A percentile compares a stretch with the other conserved stretches of the same genome.
Evolutionary conservation across 2,888 invertebrate genomes (phyloP).

Genomic region (Drosophila flavopinicola): DNA sequence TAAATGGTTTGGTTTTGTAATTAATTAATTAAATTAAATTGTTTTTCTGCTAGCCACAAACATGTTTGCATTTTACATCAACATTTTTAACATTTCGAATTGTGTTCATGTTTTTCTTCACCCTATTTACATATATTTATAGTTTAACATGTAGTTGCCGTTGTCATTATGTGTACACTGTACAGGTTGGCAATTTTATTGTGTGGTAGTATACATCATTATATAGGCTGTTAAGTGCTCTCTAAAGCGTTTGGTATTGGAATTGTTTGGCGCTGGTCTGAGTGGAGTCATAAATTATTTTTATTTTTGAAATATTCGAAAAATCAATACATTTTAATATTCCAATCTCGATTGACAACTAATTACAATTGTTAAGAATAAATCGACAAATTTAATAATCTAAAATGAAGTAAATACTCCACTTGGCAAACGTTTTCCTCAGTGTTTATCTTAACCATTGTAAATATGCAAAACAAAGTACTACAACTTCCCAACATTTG

Average conservation of each 20-base stretch:
- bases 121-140: constrained; percentile 30
- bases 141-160: constrained; percentile 48
- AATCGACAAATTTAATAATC: background rate
- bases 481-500: constrained; percentile 32
- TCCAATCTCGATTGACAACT: too few relatives aligned
- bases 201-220: constrained; percentile 11
- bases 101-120: constrained; percentile 4
- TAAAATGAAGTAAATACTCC: constrained; percentile 23
- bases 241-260: constrained; percentile 1
- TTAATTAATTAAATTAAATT: constrained; percentile 47
- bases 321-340: too few relatives aligned
- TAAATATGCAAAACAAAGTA: constrained; percentile 32
- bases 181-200: constrained; percentile 12
- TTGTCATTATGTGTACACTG: constrained; percentile 29
- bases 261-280: constrained; percentile 15
- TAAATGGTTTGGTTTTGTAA: constrained; percentile 46
- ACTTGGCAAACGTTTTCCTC: constrained; percentile 32
- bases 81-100: constrained; percentile 40
- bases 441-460: constrained; percentile 24
- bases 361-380: too few relatives aligned
- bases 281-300: constrained; percentile 21
- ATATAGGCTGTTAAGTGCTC: background rate
- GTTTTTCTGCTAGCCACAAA: constrained; percentile 49
- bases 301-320: background rate
- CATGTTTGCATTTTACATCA: constrained; percentile 54